Conservation (phyloP, 2,113 vertebrate genomes). For the Melospiza melodia region DNA sequence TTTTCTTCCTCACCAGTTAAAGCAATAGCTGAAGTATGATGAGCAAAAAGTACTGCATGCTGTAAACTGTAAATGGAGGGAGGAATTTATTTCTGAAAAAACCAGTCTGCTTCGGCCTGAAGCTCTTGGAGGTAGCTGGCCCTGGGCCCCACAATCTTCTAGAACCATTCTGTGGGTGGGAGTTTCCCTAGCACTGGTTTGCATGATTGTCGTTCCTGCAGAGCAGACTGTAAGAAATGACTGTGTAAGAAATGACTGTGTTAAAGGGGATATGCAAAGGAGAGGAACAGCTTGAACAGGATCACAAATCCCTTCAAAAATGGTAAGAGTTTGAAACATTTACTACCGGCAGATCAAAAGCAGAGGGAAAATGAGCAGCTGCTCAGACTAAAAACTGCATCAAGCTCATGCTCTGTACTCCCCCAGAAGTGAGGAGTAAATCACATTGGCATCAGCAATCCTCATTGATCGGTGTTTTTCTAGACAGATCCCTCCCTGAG, state of each 20-base stretch:
- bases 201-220: fast-evolving
- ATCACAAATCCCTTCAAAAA: not conserved
- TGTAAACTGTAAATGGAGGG: not conserved
- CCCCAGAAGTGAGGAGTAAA: not conserved
- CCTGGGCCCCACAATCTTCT: not conserved
- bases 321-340: not conserved
- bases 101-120: not conserved
- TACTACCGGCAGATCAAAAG: conserved; percentile 31
- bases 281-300: not conserved
- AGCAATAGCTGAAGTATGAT: not conserved
- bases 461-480: not conserved
- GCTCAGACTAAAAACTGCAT: conserved; percentile 52
- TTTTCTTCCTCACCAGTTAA: not conserved
- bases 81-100: not conserved
- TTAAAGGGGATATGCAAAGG: not conserved
- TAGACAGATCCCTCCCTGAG: not conserved
- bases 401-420: not conserved
- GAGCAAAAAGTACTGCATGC: not conserved
- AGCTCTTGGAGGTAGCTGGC: not conserved
- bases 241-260: not conserved
- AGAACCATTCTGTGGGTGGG: not conserved
- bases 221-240: not conserved
- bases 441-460: conserved; percentile 8
- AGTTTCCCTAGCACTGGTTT: not conserved
- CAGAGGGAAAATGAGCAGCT: conserved; percentile 37